phyloP scores from a whole-genome alignment of 1,140 invertebrate genomes.

The Pissodes strobi region DNA sequence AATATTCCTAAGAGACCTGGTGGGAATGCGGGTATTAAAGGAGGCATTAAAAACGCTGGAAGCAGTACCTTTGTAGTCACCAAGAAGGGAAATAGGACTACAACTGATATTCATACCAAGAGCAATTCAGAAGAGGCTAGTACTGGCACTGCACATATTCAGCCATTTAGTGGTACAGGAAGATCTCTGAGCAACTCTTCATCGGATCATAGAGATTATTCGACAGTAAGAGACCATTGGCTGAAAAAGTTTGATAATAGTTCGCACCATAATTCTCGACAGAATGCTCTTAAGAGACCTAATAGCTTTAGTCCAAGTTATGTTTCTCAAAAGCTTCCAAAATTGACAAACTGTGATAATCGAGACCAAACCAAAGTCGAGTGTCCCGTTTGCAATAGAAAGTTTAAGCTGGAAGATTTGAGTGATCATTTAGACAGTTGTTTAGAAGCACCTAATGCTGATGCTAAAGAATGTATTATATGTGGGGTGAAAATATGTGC shows the following conservation, averaged over 20 bases:
- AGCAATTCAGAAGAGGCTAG: slow-evolving; percentile 40
- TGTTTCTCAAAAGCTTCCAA: slow-evolving; percentile 33
- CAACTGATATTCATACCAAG: slow-evolving; percentile 25
- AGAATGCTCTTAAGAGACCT: too few relatives aligned
- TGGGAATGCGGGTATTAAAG: slow-evolving; percentile 23
- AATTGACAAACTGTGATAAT: background rate
- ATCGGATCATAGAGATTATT: slow-evolving; percentile 42
- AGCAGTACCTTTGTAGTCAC: slow-evolving; percentile 49
- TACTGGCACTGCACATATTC: slow-evolving; percentile 18
- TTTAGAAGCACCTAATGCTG: slow-evolving; percentile 44
- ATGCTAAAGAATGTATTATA: slow-evolving; percentile 46
- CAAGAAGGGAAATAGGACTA: slow-evolving; percentile 29
- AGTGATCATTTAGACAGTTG: slow-evolving; percentile 67
- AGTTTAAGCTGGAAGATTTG: slow-evolving; percentile 56
- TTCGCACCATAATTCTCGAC: slow-evolving; percentile 3
- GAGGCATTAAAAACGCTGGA: slow-evolving; percentile 47
- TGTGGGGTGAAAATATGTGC: slow-evolving; percentile 49
- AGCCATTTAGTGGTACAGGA: slow-evolving; percentile 38
- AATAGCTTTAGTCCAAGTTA: slow-evolving; percentile 2
- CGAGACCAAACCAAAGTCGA: slow-evolving; percentile 21
- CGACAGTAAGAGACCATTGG: slow-evolving; percentile 60
- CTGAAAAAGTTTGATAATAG: slow-evolving; percentile 54
- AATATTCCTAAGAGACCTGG: background rate
- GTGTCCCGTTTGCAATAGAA: slow-evolving; percentile 67
- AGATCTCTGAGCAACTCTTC: slow-evolving; percentile 9